Conservation (phyloP, 2,797 vertebrate genomes). For the Danio tinwini region DNA sequence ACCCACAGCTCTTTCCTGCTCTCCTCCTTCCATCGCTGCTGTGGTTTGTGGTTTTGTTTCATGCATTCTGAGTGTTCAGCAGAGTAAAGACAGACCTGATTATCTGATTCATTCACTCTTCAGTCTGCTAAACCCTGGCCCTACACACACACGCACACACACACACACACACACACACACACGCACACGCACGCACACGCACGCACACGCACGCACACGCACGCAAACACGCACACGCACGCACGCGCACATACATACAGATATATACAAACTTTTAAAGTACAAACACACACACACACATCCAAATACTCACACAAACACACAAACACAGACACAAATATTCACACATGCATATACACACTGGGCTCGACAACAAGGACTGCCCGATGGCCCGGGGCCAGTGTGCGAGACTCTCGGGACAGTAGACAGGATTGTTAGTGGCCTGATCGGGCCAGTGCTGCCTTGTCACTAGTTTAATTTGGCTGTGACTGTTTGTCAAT, state of each 20-base stretch:
- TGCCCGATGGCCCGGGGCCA: too few species aligned
- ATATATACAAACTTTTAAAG: too few species aligned
- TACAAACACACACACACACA: slow-evolving; percentile 15
- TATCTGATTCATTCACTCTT: slow-evolving; percentile 23
- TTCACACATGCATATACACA: too few species aligned
- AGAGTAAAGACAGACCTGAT: slow-evolving; percentile 42
- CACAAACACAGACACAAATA: background rate
- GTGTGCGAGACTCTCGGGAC: too few species aligned
- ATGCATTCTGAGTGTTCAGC: slow-evolving; percentile 47
- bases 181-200: slow-evolving; percentile 8
- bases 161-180: slow-evolving; percentile 3
- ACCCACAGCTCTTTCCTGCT: background rate
- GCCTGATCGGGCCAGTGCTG: too few species aligned
- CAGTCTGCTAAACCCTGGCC: background rate
- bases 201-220: too few species aligned
- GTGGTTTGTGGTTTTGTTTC: slow-evolving; percentile 44
- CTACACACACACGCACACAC: background rate
- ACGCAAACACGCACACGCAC: too few species aligned
- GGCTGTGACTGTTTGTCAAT: too few species aligned
- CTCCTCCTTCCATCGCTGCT: background rate
- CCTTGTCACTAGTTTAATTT: too few species aligned
- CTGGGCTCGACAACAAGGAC: too few species aligned
- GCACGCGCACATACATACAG: slow-evolving; percentile 9
- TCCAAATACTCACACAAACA: slow-evolving; percentile 16
- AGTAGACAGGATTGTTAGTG: too few species aligned